These are phyloP conservation scores for Anadara kagoshimensis DNA, from an alignment of 1,140 invertebrate genomes.

Conservation along the genomic window DNA sequence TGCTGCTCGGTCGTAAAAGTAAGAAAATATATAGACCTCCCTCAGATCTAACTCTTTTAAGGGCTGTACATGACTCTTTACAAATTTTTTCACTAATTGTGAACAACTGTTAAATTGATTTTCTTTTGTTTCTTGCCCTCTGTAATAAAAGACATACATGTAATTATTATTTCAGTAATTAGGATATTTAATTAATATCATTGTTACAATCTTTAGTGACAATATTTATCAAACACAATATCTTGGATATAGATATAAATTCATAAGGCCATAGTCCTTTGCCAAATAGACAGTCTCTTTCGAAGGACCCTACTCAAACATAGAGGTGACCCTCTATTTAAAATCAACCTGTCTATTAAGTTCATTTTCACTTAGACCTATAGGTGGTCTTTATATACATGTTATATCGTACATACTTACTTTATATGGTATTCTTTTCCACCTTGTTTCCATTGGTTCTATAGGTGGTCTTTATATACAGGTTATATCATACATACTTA, in stretches of 20 bases:
- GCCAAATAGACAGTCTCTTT: background rate
- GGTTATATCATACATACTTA: too few species aligned
- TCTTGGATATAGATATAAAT: background rate
- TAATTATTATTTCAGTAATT: background rate
- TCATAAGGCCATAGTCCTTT: background rate
- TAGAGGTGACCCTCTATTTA: too few species aligned
- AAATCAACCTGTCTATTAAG: too few species aligned
- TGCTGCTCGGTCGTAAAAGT: slow-evolving; percentile 92
- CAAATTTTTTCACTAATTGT: slow-evolving; percentile 9
- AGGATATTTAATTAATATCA: background rate
- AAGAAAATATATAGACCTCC: slow-evolving; percentile 89
- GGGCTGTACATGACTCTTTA: slow-evolving; percentile 34
- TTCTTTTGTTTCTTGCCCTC: slow-evolving; percentile 5
- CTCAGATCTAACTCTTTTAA: slow-evolving; percentile 75
- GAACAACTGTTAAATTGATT: slow-evolving; percentile 31
- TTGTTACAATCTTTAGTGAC: background rate
- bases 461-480: too few species aligned
- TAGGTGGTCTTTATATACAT: too few species aligned
- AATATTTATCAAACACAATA: background rate
- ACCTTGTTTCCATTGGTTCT: too few species aligned
- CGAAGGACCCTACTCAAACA: too few species aligned
- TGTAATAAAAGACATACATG: slow-evolving; percentile 3
- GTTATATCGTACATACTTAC: too few species aligned
- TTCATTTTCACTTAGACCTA: too few species aligned
- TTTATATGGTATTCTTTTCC: too few species aligned